Percentiles rank a stretch among this genome's conserved stretches.
Evolutionary conservation across 1,140 invertebrate genomes (phyloP).

Genomic region (Gonatopus flavifemur): DNA sequence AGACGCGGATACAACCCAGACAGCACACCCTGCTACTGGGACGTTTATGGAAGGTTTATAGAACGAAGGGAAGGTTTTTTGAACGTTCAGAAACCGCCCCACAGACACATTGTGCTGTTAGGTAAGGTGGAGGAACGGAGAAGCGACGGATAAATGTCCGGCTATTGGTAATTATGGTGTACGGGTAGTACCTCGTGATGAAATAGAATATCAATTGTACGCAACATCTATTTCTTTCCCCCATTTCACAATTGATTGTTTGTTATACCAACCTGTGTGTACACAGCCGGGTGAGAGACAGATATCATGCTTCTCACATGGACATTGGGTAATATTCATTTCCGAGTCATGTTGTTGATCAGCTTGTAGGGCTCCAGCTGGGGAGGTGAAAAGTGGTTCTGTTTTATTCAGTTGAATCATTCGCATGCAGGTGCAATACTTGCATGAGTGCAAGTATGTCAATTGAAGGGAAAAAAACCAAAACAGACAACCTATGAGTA

Average conservation of each 20-base stretch:
- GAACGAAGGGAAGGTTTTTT: too few relatives aligned
- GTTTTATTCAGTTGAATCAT: slow-evolving; percentile 40
- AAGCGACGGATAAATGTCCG: too few relatives aligned
- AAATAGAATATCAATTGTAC: too few relatives aligned
- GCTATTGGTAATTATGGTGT: too few relatives aligned
- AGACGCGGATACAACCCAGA: too few relatives aligned
- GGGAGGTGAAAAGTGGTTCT: slow-evolving; percentile 48
- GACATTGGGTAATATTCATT: slow-evolving; percentile 15
- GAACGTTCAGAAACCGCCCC: too few relatives aligned
- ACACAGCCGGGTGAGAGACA: slow-evolving; percentile 69
- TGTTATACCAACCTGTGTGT: slow-evolving; percentile 60
- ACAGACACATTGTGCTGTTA: too few relatives aligned
- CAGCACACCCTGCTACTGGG: too few relatives aligned
- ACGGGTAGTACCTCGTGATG: too few relatives aligned
- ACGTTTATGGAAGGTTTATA: too few relatives aligned
- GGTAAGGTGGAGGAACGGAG: too few relatives aligned
- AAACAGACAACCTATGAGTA: slow-evolving; percentile 9
- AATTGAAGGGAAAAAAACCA: slow-evolving; percentile 22
- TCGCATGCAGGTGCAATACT: slow-evolving; percentile 29
- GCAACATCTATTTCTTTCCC: too few relatives aligned
- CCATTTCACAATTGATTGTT: neutral
- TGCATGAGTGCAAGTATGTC: slow-evolving; percentile 21
- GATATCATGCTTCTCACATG: slow-evolving; percentile 43
- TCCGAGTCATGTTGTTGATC: slow-evolving; percentile 28
- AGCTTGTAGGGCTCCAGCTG: slow-evolving; percentile 51